Conservation (phyloP, 2,797 vertebrate species). For the Fratercula arctica region DNA sequence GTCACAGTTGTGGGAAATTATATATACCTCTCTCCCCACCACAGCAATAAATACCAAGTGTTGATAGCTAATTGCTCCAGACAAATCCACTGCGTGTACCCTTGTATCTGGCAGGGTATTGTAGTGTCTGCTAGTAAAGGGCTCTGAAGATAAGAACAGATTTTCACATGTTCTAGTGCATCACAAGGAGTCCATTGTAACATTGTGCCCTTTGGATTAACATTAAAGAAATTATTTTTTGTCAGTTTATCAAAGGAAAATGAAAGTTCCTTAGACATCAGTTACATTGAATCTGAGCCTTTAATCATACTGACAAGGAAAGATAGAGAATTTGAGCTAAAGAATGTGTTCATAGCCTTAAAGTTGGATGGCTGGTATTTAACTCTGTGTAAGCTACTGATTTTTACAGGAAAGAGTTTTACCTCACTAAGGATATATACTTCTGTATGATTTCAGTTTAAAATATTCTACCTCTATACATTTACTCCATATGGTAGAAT, state of each 20-base stretch:
- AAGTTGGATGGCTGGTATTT: not conserved
- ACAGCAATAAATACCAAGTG: not conserved
- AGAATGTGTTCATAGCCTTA: constrained; percentile 34
- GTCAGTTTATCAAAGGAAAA: constrained; percentile 72
- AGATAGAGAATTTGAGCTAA: constrained; percentile 51
- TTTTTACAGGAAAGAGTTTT: not conserved
- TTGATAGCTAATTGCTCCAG: constrained; percentile 22
- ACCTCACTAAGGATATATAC: not conserved
- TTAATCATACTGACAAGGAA: constrained; percentile 74
- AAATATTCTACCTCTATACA: not conserved
- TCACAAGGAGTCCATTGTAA: constrained; percentile 68
- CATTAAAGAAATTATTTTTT: constrained; percentile 72
- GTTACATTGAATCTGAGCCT: constrained; percentile 68
- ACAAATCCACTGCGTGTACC: not conserved
- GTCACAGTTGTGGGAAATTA: not conserved
- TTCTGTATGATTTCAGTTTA: not conserved
- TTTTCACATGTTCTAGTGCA: constrained; percentile 62
- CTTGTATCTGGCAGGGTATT: not conserved
- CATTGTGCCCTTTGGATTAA: constrained; percentile 66
- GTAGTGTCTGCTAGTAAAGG: constrained; percentile 15
- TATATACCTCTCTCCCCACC: not conserved
- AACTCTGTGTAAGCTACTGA: constrained; percentile 40
- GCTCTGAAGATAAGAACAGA: constrained; percentile 52
- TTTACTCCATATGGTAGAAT: not conserved
- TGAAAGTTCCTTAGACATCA: constrained; percentile 61